These are phyloP conservation scores for Tetragonisca angustula DNA, from an alignment of 2,888 invertebrate genomes.

Conservation along the genomic window DNA sequence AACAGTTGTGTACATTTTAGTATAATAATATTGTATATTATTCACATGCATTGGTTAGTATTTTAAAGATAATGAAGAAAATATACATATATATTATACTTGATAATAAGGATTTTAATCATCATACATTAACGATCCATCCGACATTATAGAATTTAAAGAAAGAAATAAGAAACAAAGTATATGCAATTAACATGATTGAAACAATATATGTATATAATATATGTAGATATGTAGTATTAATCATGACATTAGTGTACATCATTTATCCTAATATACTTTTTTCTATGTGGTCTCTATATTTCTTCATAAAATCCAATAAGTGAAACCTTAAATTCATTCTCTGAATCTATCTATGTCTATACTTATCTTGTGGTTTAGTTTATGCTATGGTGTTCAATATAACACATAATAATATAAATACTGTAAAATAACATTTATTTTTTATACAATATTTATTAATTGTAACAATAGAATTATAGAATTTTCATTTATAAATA, in stretches of 20 bases:
- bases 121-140: not conserved
- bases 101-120: not conserved
- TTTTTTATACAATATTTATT: not conserved
- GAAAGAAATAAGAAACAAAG: not conserved
- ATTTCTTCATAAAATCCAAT: conserved; percentile 71
- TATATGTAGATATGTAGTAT: not conserved
- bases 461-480: not conserved
- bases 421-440: not conserved
- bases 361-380: conserved; percentile 62
- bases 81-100: too few relatives aligned
- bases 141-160: not conserved
- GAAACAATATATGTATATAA: not conserved
- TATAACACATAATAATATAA: conserved; percentile 20
- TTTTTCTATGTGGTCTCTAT: conserved; percentile 36
- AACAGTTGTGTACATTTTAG: conserved; percentile 34
- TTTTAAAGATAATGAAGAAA: conserved; percentile 1
- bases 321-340: conserved; percentile 79
- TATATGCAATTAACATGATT: not conserved
- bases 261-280: conserved; percentile 33
- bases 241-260: conserved; percentile 13
- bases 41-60: conserved; percentile 4
- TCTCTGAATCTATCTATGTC: conserved; percentile 63
- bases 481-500: not conserved
- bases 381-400: conserved; percentile 55
- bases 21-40: conserved; percentile 16